Percentiles rank a stretch among this genome's conserved stretches.
phyloP scores from a whole-genome alignment of 2,888 invertebrate species.

The Meta bourneti region DNA sequence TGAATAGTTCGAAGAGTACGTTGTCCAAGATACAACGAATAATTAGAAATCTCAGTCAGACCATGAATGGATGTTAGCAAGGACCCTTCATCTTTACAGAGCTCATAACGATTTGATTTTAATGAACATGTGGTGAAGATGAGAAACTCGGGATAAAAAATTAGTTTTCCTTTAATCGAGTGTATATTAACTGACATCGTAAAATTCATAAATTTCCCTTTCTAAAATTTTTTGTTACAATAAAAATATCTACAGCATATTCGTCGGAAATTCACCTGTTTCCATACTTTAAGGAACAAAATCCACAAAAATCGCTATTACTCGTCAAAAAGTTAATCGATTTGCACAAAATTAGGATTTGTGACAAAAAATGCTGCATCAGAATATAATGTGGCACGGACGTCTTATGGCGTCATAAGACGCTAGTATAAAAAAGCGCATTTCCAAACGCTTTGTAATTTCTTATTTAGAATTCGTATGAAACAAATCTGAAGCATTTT shows the following conservation, averaged over 20 bases:
- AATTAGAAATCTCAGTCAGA: conserved; percentile 13
- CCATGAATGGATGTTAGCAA: conserved; percentile 14
- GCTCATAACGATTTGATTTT: not conserved
- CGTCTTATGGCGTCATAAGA: too few relatives aligned
- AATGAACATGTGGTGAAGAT: conserved; percentile 3
- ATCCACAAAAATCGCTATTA: not conserved
- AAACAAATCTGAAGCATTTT: too few relatives aligned
- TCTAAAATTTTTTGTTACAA: not conserved
- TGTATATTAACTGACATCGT: not conserved
- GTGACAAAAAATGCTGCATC: too few relatives aligned
- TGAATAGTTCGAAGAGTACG: not conserved
- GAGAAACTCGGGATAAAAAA: not conserved
- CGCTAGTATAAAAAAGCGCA: too few relatives aligned
- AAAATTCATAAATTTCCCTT: not conserved
- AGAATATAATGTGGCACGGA: too few relatives aligned
- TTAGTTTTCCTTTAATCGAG: too few relatives aligned
- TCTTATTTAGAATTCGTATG: too few relatives aligned
- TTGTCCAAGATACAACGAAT: conserved; percentile 13
- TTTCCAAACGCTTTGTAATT: too few relatives aligned
- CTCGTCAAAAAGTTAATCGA: too few relatives aligned
- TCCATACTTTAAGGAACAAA: not conserved
- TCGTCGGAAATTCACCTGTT: not conserved
- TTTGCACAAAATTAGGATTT: too few relatives aligned
- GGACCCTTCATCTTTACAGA: not conserved
- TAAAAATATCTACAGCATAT: not conserved